phyloP scores from a whole-genome alignment of 2,113 vertebrate species.

The Pyxicephalus adspersus region DNA sequence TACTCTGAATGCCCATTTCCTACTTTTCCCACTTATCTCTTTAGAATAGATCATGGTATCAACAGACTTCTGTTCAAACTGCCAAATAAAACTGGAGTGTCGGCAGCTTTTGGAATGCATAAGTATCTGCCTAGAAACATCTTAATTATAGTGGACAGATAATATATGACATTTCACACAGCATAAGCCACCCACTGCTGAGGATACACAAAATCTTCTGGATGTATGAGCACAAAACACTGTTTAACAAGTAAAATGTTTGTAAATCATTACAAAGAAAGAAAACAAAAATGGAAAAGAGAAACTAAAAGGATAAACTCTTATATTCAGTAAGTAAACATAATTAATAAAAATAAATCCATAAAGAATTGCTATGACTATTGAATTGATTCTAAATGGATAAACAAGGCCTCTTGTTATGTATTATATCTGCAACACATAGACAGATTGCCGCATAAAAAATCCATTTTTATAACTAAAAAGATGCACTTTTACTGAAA shows the following conservation, averaged over 20 bases:
- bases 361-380: neutral
- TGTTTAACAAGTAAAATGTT: conserved; percentile 4
- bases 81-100: conserved; percentile 32
- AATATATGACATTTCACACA: conserved; percentile 11
- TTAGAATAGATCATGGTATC: conserved; percentile 12
- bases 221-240: neutral
- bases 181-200: conserved; percentile 33
- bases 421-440: too few relatives aligned
- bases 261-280: neutral
- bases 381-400: neutral
- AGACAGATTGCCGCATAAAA: too few relatives aligned
- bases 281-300: conserved; percentile 1
- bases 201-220: neutral
- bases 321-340: too few relatives aligned
- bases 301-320: neutral
- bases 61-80: conserved; percentile 32
- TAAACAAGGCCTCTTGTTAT: too few relatives aligned
- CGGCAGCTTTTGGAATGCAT: conserved; percentile 32
- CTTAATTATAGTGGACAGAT: conserved; percentile 30
- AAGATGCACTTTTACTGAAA: too few relatives aligned
- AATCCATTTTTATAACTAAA: too few relatives aligned
- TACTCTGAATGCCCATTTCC: neutral
- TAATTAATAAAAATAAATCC: neutral
- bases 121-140: conserved; percentile 24
- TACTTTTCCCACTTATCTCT: neutral